Evolutionary conservation across 64 coral and sea anemone genomes (phyloP).

Genomic region (Astreopora myriophthalma): DNA sequence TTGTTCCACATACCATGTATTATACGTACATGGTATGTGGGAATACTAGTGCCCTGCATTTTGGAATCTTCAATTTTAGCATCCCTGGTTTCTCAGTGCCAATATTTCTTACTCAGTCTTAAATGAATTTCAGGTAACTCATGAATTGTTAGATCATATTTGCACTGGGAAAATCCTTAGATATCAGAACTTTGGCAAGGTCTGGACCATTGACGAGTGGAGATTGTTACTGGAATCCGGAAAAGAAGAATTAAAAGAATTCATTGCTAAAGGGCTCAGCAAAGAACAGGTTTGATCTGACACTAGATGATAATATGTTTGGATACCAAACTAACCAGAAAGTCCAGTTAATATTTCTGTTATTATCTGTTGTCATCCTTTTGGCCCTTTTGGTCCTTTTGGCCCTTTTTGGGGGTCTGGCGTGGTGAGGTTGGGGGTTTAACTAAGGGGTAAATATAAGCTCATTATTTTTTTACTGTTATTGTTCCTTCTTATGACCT

Average conservation of each 20-base stretch:
- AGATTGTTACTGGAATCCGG: constrained; percentile 59
- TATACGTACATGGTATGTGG: no score
- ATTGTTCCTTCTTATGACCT: neutral
- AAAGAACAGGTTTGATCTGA: constrained; percentile 76
- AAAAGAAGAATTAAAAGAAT: constrained; percentile 49
- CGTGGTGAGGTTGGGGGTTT: no score
- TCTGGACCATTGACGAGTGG: constrained; percentile 95
- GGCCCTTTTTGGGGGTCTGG: no score
- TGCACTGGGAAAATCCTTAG: constrained; percentile 80
- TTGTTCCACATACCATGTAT: no score
- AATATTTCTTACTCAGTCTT: neutral
- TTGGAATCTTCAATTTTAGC: no score
- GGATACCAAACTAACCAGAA: no score
- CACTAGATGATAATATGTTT: neutral
- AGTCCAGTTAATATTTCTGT: no score
- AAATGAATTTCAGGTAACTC: constrained; percentile 65
- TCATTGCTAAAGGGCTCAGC: constrained; percentile 62
- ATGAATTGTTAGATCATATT: constrained; percentile 80
- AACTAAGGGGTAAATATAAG: no score
- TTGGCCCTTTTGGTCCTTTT: no score
- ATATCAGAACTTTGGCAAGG: constrained; percentile 75
- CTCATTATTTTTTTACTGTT: no score
- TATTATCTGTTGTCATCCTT: no score
- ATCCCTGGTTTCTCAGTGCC: neutral
- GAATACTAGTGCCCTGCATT: no score